Base-by-base conservation (phyloP, 2,113 vertebrate species). In the Budorcas taxicolor region DNA sequence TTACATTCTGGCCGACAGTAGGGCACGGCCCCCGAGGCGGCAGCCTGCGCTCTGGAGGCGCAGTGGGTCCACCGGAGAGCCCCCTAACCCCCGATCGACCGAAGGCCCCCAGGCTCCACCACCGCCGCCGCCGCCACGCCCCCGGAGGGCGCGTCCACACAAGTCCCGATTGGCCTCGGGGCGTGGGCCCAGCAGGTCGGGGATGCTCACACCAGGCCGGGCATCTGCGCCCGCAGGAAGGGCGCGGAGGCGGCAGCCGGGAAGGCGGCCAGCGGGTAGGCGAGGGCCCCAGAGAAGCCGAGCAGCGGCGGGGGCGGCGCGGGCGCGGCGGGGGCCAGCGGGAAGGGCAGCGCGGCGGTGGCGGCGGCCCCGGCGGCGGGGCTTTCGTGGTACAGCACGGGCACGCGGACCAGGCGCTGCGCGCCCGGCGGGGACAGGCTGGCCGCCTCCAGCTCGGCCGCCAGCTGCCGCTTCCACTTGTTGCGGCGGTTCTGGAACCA, bases 401-500 rank as follows among this genome's bases (percentile, higher is more conserved):
- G 99, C 33, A 99, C 99, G 47, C 99, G 98, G 87, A 99, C 99
- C 83, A 99, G 99, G 98, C 99, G 98, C 98, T 99, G 99, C 31
- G 98, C 98, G 27, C 98, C 96, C 0, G 99, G 98, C 87, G 99
- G 99, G 6, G 99, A 99, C 89, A 99, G 95, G 15, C 99, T 99
- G 23, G 99, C 99, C 6, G 99, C 99, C 97, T 99, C 99, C 74
- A 99, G 97, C 83, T 99, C 99, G 1, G 99, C 99, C 7, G 99
- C 98, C 97, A 99, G 97, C 97, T 99, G 99, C 85, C 99, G 97
- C 98, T 99, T 99, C 99, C 99, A 99, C 91, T 99, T 99, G 98
- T 99, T 99, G 93, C 99, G 98, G 19, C 99, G 98, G 97, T 99
- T 99, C 98, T 99, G 99, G 97, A 99, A 99, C 99, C 99, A 99